These are phyloP conservation scores for Caprella mutica DNA, from an alignment of 2,888 invertebrate species.

Conservation along the genomic window DNA sequence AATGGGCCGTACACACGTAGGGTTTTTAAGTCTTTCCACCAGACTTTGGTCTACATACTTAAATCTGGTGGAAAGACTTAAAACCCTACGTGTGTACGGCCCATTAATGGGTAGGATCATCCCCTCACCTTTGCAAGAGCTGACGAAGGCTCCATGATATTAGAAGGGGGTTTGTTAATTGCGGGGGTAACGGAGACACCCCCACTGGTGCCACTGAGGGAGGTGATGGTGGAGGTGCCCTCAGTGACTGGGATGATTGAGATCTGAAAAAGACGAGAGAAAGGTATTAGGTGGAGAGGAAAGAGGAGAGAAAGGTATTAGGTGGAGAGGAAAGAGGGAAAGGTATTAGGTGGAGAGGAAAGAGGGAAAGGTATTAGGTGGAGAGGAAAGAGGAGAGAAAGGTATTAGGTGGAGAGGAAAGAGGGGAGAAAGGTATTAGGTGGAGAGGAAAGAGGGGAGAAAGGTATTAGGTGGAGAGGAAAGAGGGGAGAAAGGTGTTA, in stretches of 20 bases:
- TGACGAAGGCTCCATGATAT: slow-evolving; percentile 16
- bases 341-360: neutral
- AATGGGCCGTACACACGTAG: too few species aligned
- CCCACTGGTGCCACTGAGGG: neutral
- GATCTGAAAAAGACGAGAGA: too few species aligned
- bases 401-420: neutral
- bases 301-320: neutral
- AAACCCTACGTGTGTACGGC: too few species aligned
- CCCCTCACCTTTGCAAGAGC: slow-evolving; percentile 30
- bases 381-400: neutral
- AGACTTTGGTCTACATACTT: too few species aligned
- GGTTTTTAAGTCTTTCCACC: too few species aligned
- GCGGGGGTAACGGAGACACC: slow-evolving; percentile 3
- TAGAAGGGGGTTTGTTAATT: slow-evolving; percentile 2
- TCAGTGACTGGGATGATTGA: slow-evolving; percentile 30
- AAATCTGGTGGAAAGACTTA: too few species aligned
- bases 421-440: neutral
- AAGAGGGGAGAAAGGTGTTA: too few species aligned
- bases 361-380: neutral
- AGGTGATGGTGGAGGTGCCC: slow-evolving; percentile 12
- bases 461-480: too few species aligned
- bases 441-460: too few species aligned
- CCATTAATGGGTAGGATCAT: too few species aligned
- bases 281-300: neutral
- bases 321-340: neutral